Base-by-base conservation (phyloP, 2,113 vertebrate species). In the Xyliphius kryptos region DNA sequence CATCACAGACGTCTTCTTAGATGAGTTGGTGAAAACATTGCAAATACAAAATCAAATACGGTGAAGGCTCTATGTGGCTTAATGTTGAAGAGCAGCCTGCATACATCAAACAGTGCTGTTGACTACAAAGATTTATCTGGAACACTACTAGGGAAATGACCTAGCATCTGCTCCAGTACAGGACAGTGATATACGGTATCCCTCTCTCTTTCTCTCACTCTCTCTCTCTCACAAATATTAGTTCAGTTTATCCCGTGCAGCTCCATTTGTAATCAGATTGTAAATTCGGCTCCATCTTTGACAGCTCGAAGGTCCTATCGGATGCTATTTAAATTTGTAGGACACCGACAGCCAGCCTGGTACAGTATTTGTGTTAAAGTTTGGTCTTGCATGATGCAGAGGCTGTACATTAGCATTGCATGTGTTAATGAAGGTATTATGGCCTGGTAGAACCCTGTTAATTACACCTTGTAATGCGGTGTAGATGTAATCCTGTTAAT, bases 361-460 rank as follows among this genome's bases (percentile, higher is more conserved):
- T 71, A 66, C n/a, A n/a, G n/a, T n/a, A n/a, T 73, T 63, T 56
- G 62, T 79, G 79, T 73, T 82, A 79, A 85, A 85, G 84, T 76
- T 81, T 3, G 71, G 66, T 75, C 71, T 69, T 41, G 67, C 71
- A 74, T 63, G 73, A 61, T 68, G 75, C 67, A 50, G 10, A 65
- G 58, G 67, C 66, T 63, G 69, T 41, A 21, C 67, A 63, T 72
- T 72, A 66, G 70, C 54, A 64, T 67, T 57, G 41, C 76, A 79
- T 78, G 76, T 81, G 76, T 80, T 78, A 74, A 78, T 76, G 71
- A 82, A 76, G 72, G 77, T 79, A 85, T 85, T 85, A 83, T 69
- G 74, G 72, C 63, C 73, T 82, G 64, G 66, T 66, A 17, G 68
- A 55, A 65, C 64, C 79, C 71, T 81, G 80, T 79, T 84, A 83